Evolutionary conservation across 2,797 vertebrate species (phyloP).

Genomic region (Sciurus carolinensis): DNA sequence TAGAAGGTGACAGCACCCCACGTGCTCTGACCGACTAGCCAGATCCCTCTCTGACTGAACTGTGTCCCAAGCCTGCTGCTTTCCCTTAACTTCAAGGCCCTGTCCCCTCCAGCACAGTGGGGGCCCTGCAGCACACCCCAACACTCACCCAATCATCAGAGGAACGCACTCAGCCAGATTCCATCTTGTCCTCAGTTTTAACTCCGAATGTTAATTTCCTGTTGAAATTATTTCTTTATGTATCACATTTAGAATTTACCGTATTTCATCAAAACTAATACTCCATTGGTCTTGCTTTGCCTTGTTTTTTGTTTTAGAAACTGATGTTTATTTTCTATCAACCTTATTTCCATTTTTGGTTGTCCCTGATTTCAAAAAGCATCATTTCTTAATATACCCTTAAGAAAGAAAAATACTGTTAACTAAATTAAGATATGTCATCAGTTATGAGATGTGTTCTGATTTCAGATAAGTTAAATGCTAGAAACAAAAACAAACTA

Average conservation of each 20-base stretch:
- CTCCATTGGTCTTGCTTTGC: not conserved
- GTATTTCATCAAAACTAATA: not conserved
- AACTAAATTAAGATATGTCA: not conserved
- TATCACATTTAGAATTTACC: not conserved
- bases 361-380: slow-evolving; percentile 31
- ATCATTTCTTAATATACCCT: slow-evolving; percentile 6
- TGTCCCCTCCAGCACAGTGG: rapidly evolving
- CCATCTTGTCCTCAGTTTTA: not conserved
- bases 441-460: not conserved
- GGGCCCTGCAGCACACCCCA: not conserved
- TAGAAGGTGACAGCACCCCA: not conserved
- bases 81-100: not conserved
- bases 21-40: not conserved
- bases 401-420: slow-evolving; percentile 41
- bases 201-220: not conserved
- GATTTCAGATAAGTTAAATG: slow-evolving; percentile 42
- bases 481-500: not conserved
- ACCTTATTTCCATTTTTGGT: not conserved
- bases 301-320: not conserved
- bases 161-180: not conserved
- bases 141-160: too few species aligned
- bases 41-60: not conserved
- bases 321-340: slow-evolving; percentile 28
- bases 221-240: not conserved
- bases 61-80: not conserved